A percentile compares a stretch with the other conserved stretches of the same genome.
These are phyloP conservation scores for Dermolepida albohirtum DNA, from an alignment of 2,888 invertebrate genomes.

Conservation along the genomic window DNA sequence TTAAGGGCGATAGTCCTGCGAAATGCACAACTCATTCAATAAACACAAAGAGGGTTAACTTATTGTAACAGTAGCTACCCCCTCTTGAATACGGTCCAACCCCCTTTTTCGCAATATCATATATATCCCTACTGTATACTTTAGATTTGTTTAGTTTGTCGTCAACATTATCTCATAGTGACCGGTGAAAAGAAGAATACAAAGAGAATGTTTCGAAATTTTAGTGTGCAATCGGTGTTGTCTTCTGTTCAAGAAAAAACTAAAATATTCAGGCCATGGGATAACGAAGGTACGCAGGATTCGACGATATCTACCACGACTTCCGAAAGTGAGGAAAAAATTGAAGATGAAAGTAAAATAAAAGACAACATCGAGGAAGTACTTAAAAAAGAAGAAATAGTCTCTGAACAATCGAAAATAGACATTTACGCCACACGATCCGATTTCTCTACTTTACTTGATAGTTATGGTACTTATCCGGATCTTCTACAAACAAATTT, in stretches of 20 bases:
- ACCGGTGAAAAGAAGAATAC: conserved; percentile 1
- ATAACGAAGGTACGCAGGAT: conserved; percentile 65
- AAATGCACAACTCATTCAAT: conserved; percentile 63
- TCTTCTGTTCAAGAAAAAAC: conserved; percentile 13
- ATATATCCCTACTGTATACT: conserved; percentile 59
- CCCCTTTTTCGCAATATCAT: conserved; percentile 56
- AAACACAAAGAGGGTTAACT: conserved; percentile 62
- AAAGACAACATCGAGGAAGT: conserved; percentile 12
- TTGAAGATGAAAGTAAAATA: conserved; percentile 1
- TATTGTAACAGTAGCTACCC: conserved; percentile 62
- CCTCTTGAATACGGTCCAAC: conserved; percentile 61
- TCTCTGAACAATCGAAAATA: neutral
- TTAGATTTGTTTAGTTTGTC: conserved; percentile 60
- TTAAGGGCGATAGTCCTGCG: conserved; percentile 50
- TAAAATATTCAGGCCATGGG: conserved; percentile 57
- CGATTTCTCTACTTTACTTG: conserved; percentile 40
- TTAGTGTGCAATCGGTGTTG: conserved; percentile 22
- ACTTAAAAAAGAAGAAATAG: conserved; percentile 7
- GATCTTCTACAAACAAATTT: conserved; percentile 48
- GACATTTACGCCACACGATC: neutral
- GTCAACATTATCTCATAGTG: conserved; percentile 11
- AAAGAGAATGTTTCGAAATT: conserved; percentile 9
- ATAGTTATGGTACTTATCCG: conserved; percentile 51
- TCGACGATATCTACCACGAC: conserved; percentile 72
- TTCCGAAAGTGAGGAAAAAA: conserved; percentile 42